Percentiles rank a stretch among this genome's conserved stretches.
These are phyloP conservation scores for Arctocebus calabarensis DNA, from an alignment of 2,797 vertebrate species.

Conservation along the genomic window DNA sequence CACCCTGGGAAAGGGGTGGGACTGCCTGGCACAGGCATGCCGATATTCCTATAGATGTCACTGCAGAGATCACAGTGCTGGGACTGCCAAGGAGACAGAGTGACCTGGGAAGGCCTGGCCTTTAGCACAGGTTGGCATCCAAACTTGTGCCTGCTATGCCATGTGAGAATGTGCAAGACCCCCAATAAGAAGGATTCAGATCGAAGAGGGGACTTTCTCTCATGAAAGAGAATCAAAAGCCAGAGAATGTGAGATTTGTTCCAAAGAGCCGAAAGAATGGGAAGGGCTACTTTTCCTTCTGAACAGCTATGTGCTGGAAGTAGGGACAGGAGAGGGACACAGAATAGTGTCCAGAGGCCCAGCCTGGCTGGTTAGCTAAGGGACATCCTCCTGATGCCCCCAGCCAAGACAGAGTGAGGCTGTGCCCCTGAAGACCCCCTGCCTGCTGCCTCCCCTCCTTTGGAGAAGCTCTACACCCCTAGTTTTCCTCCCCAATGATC, in stretches of 20 bases:
- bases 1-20: not conserved
- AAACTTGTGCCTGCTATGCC: not conserved
- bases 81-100: not conserved
- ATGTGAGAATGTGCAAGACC: not conserved
- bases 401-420: not conserved
- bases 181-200: not conserved
- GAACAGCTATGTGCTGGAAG: not conserved
- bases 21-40: not conserved
- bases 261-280: not conserved
- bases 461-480: not conserved
- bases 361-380: not conserved
- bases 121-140: not conserved
- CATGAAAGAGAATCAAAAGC: not conserved
- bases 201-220: not conserved
- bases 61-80: not conserved
- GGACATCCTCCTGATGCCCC: not conserved
- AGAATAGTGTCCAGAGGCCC: not conserved
- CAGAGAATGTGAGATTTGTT: not conserved
- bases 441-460: not conserved
- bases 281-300: not conserved
- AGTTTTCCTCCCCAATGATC: not conserved
- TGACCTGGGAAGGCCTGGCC: not conserved
- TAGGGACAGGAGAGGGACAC: rapidly evolving
- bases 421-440: not conserved
- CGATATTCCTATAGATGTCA: not conserved